Percentiles rank a stretch among this genome's conserved stretches.
These are phyloP conservation scores for Eristalis tenax DNA, from an alignment of 2,888 invertebrate genomes.

Conservation along the genomic window DNA sequence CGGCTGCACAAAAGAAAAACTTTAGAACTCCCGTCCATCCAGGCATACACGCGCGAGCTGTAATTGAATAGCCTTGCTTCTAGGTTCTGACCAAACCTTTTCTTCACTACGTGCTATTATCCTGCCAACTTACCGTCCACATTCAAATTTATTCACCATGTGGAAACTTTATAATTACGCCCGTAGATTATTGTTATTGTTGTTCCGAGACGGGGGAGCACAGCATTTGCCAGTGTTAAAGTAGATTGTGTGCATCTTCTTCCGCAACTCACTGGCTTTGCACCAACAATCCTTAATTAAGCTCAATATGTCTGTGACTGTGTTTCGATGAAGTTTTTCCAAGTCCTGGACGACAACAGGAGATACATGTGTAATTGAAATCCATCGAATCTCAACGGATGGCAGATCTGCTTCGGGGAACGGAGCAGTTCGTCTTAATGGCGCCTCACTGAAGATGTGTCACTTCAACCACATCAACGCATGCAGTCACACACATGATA, in stretches of 20 bases:
- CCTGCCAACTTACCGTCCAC: slow-evolving; percentile 21
- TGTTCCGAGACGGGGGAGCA: slow-evolving; percentile 14
- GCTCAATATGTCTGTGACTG: slow-evolving; percentile 26
- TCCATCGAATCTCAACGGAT: not conserved
- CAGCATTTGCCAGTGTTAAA: not conserved
- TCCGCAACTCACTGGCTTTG: slow-evolving; percentile 21
- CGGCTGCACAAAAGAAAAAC: slow-evolving; percentile 3
- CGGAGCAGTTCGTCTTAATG: not conserved
- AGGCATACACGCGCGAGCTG: not conserved
- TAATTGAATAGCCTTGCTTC: slow-evolving; percentile 16
- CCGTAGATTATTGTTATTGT: slow-evolving; percentile 56
- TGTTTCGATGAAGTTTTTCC: slow-evolving; percentile 14
- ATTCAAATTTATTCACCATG: slow-evolving; percentile 53
- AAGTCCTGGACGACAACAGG: not conserved
- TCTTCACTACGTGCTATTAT: slow-evolving; percentile 12
- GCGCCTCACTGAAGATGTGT: no score
- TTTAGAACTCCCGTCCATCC: slow-evolving; percentile 1
- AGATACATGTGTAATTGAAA: not conserved
- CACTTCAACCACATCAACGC: no score
- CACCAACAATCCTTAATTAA: slow-evolving; percentile 31
- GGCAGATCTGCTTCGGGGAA: not conserved
- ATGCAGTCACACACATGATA: slow-evolving; percentile 6
- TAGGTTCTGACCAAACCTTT: slow-evolving; percentile 5
- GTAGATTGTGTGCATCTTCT: not conserved
- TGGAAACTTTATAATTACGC: slow-evolving; percentile 59